Percentiles rank a stretch among this genome's conserved stretches.
Conservation (phyloP, 2,113 vertebrate genomes). For the Bubo scandiacus region DNA sequence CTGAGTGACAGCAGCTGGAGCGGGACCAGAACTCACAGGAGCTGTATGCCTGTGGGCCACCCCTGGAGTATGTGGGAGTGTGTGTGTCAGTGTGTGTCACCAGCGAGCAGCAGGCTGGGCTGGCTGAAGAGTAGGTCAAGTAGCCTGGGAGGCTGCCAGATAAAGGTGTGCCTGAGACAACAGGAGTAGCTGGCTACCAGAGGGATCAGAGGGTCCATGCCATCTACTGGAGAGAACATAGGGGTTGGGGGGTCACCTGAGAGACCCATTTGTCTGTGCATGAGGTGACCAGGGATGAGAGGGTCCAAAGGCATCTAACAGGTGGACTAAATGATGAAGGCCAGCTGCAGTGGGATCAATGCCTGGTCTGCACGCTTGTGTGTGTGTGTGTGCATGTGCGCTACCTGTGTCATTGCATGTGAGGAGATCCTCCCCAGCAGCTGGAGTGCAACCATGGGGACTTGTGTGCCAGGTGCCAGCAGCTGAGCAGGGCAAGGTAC, state of each 20-base stretch:
- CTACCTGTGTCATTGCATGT: rapidly evolving
- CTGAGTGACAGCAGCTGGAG: neutral
- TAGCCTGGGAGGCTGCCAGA: too few relatives aligned
- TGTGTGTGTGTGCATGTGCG: neutral
- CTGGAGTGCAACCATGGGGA: neutral
- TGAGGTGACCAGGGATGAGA: neutral
- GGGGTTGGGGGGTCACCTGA: neutral
- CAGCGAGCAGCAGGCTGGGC: neutral
- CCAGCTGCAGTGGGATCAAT: neutral
- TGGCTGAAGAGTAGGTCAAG: neutral
- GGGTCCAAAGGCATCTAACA: neutral
- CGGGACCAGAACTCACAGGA: neutral
- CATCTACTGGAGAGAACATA: neutral
- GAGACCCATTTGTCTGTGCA: neutral
- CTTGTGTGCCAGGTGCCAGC: neutral
- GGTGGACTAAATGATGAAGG: neutral
- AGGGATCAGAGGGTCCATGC: neutral
- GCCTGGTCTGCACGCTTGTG: neutral
- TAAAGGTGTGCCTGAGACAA: neutral
- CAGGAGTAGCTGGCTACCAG: neutral
- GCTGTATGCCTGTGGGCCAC: neutral
- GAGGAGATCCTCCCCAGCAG: neutral
- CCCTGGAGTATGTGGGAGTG: neutral
- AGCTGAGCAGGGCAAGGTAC: neutral
- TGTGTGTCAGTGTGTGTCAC: rapidly evolving